phyloP scores from a whole-genome alignment of 2,888 invertebrate genomes.

The Branchinecta sandiegonensis region DNA sequence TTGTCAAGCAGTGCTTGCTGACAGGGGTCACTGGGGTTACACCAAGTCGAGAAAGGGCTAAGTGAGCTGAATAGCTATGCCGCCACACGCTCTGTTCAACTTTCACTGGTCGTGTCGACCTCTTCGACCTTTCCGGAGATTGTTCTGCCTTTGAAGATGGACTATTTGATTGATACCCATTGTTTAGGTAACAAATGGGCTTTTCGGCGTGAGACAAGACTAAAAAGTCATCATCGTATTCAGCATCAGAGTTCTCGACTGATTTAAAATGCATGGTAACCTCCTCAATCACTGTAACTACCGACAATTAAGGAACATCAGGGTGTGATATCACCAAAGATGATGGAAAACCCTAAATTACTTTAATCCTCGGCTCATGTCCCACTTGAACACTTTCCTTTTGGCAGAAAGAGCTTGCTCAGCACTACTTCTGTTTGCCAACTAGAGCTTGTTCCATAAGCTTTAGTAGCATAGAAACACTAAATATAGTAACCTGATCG shows the following conservation, averaged over 20 bases:
- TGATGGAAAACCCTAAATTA: too few relatives aligned
- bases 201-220: neutral
- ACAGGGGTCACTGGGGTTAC: neutral
- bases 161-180: slow-evolving; percentile 14
- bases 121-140: neutral
- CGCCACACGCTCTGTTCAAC: neutral
- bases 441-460: too few relatives aligned
- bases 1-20: neutral
- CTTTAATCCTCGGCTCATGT: too few relatives aligned
- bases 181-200: slow-evolving; percentile 3
- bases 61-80: slow-evolving; percentile 4
- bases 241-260: neutral
- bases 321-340: too few relatives aligned
- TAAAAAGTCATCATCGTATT: slow-evolving; percentile 1
- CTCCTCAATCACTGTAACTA: too few relatives aligned
- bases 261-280: neutral
- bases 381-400: too few relatives aligned
- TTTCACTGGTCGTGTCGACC: neutral
- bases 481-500: too few relatives aligned
- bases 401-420: too few relatives aligned
- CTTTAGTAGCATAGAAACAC: too few relatives aligned
- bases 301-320: too few relatives aligned
- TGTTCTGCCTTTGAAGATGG: neutral
- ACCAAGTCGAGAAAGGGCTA: slow-evolving; percentile 5
- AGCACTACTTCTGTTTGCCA: too few relatives aligned